A percentile compares a stretch with the other conserved stretches of the same genome.
Evolutionary conservation across 2,888 invertebrate species (phyloP).

Genomic region (Xestia sexstrigata): DNA sequence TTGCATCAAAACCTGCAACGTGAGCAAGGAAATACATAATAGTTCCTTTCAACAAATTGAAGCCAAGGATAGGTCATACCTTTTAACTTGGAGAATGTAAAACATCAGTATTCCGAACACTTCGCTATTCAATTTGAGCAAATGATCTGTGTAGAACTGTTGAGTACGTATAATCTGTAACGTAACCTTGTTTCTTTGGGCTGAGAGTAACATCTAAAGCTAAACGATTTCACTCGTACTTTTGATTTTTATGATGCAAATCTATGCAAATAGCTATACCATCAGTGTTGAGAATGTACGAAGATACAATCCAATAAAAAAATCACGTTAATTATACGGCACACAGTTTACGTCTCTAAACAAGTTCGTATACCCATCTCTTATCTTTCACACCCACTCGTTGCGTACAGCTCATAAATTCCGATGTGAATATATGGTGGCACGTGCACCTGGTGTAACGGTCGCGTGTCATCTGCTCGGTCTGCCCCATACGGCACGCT

Average conservation of each 20-base stretch:
- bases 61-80: constrained; percentile 66
- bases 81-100: constrained; percentile 65
- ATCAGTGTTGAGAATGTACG: neutral
- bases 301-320: constrained; percentile 10
- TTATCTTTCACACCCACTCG: constrained; percentile 57
- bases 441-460: constrained; percentile 89
- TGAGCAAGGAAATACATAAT: constrained; percentile 51
- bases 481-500: constrained; percentile 85
- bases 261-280: constrained; percentile 7
- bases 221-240: constrained; percentile 14
- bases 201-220: neutral
- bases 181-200: constrained; percentile 18
- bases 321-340: constrained; percentile 3
- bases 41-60: constrained; percentile 60
- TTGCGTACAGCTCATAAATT: constrained; percentile 58
- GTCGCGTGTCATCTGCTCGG: constrained; percentile 89
- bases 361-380: constrained; percentile 32
- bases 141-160: constrained; percentile 54
- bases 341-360: constrained; percentile 15
- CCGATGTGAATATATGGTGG: constrained; percentile 64
- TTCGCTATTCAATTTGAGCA: constrained; percentile 46
- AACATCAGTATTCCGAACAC: constrained; percentile 46
- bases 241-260: constrained; percentile 32
- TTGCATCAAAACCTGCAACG: constrained; percentile 43
- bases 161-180: constrained; percentile 24